phyloP scores from a whole-genome alignment of 1,140 invertebrate species.

The Druon quercuslanigerum region DNA sequence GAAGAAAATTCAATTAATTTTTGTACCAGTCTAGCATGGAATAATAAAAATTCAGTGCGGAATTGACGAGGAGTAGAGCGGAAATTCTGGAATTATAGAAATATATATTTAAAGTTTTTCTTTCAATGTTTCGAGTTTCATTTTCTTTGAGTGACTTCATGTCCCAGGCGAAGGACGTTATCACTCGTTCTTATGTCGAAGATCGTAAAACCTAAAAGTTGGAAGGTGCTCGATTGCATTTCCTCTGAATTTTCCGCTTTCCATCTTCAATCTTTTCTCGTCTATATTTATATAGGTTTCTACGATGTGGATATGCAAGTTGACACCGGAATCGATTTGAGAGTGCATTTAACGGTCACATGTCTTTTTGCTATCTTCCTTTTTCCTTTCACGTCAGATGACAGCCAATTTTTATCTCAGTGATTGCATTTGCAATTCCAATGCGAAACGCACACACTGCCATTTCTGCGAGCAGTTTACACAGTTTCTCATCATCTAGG shows the following conservation, averaged over 20 bases:
- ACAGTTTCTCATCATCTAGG: constrained; percentile 43
- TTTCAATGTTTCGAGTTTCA: neutral
- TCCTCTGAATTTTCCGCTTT: constrained; percentile 7
- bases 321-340: constrained; percentile 56
- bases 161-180: neutral
- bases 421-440: constrained; percentile 75
- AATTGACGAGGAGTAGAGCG: no score
- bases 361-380: constrained; percentile 47
- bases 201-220: constrained; percentile 4
- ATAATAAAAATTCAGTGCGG: no score
- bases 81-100: no score
- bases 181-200: neutral
- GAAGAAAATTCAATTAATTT: no score
- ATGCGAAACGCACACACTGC: constrained; percentile 60
- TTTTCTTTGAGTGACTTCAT: neutral
- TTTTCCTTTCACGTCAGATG: constrained; percentile 60
- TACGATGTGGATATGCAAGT: constrained; percentile 13
- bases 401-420: constrained; percentile 74
- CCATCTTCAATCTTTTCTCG: constrained; percentile 6
- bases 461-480: constrained; percentile 48
- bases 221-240: constrained; percentile 8
- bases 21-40: no score
- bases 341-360: constrained; percentile 46
- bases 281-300: constrained; percentile 24
- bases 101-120: no score